Base-by-base conservation (phyloP, 2,113 vertebrate species). In the Eonycteris spelaea region DNA sequence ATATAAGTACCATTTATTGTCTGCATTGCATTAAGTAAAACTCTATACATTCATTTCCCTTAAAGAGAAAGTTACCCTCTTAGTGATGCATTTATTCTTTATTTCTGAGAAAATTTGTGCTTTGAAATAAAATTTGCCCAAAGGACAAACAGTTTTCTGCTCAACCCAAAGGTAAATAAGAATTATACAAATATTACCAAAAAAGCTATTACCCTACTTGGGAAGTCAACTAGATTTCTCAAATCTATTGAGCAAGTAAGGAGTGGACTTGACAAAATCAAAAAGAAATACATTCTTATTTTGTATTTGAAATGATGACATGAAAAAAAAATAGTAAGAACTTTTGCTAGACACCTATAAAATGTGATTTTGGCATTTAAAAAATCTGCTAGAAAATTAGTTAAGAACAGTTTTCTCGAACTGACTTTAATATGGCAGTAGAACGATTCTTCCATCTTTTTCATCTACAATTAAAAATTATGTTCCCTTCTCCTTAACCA, bases 1-100 rank as follows among this genome's bases (percentile, higher is more conserved):
- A 89, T 84, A 16, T 57, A 80, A 95, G 59, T 87, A 24, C n/a
- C 51, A 95, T 93, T 84, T 96, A 77, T 94, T 94, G 71, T 95
- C 68, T 80, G 15, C 30, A 30, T 82, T 85, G 28, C 80, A 87
- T 87, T 70, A 96, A 95, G 3, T 89, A 79, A 88, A 90, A 93
- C 4, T 38, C 14, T 65, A 4, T 57, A 75, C 13, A 45, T 63
- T 90, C 33, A 70, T 92, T 95, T 95, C 30, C 12, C 57, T 93
- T 97, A 88, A 92, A 94, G 80, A 92, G 84, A 94, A 92, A 88
- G 40, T 70, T 35, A n/a, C 0, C 7, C n/a, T 70, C 19, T 57
- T 55, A 73, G 57, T 63, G 22, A 48, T 57, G 1, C n/a, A 38
- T 79, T 91, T 35, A 57, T 90, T 82, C 21, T 59, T 90, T 16